Percentiles rank a stretch among this genome's conserved stretches.
Conservation (phyloP, 2,888 invertebrate genomes). For the Nowickia ferox region DNA sequence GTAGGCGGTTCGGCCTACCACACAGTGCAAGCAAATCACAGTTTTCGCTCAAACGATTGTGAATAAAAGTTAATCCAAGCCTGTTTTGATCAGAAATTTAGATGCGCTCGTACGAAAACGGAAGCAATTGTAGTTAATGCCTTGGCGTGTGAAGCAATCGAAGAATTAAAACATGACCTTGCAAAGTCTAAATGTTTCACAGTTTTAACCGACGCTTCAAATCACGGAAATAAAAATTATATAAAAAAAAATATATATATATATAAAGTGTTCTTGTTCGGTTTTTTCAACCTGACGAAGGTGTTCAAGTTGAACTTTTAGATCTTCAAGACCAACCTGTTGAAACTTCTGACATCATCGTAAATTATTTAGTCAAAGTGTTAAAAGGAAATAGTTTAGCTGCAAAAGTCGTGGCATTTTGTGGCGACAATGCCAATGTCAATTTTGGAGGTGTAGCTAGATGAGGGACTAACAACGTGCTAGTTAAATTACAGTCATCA, state of each 20-base stretch:
- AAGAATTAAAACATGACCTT: conserved; percentile 70
- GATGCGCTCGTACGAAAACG: conserved; percentile 51
- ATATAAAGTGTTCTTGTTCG: too few relatives aligned
- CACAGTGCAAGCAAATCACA: conserved; percentile 53
- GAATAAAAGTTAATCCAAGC: conserved; percentile 52
- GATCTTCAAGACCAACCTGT: too few relatives aligned
- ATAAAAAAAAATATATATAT: too few relatives aligned
- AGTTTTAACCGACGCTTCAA: conserved; percentile 56
- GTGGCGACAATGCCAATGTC: too few relatives aligned
- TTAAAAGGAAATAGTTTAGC: neutral
- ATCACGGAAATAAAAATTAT: too few relatives aligned
- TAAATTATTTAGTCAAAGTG: too few relatives aligned
- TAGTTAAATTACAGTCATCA: too few relatives aligned
- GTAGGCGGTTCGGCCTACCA: neutral
- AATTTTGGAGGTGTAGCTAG: too few relatives aligned
- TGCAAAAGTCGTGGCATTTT: too few relatives aligned
- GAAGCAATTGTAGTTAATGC: conserved; percentile 58
- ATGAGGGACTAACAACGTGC: neutral
- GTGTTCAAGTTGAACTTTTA: too few relatives aligned
- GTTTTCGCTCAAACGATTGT: conserved; percentile 61
- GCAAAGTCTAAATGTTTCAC: conserved; percentile 61
- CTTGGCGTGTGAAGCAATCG: conserved; percentile 42
- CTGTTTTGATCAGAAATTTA: conserved; percentile 54
- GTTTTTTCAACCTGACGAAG: too few relatives aligned
- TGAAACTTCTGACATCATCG: too few relatives aligned